Base-by-base conservation (phyloP, 2,797 vertebrate genomes). In the Spondyliosoma cantharus region DNA sequence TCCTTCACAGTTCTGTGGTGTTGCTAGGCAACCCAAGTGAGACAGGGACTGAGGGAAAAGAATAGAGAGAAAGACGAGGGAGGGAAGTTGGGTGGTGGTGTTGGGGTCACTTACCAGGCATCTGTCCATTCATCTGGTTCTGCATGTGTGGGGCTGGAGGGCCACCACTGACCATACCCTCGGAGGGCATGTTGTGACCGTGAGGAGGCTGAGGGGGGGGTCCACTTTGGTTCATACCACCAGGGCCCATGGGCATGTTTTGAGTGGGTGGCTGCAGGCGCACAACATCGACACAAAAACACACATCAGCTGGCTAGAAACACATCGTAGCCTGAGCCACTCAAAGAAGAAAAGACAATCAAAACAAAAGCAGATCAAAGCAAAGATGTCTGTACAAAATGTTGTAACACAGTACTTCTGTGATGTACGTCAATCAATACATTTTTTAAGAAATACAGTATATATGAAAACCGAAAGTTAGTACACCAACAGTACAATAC, bases 121-220 rank as follows among this genome's bases (percentile, higher is more conserved):
- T 99, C 97, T 99, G 98, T 95, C 98, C 98, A 92, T 99, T 99
- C 97, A 99, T 99, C 96, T 99, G 98, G 96, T 94, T 97, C 94
- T 98, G 98, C 97, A 99, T 97, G 96, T 99, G 98, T 82, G 97
- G 96, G 72, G 97, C 96, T 90, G 97, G 95, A 88, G 97, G 97
- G 83, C 96, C 97, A 86, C 96, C 96, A 80, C 96, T 97, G 92
- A 97, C 97, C 96, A 98, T 97, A 76, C 96, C 96, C 90, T 99
- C 98, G 83, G 97, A 95, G 94, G 97, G 95, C 96, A 99, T 97
- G 95, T 90, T 98, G 95, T 99, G 98, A 53, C 97, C 94, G 46
- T 98, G 98, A 42, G 97, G 96, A 32, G 97, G 95, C 87, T 97
- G 97, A 68, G 96, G 95, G 68, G 96, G 96, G 87, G 96, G 96